Base-by-base conservation (phyloP, 35 echinoderm and acorn worm genomes). In the Heliocidaris erythrogramma region DNA sequence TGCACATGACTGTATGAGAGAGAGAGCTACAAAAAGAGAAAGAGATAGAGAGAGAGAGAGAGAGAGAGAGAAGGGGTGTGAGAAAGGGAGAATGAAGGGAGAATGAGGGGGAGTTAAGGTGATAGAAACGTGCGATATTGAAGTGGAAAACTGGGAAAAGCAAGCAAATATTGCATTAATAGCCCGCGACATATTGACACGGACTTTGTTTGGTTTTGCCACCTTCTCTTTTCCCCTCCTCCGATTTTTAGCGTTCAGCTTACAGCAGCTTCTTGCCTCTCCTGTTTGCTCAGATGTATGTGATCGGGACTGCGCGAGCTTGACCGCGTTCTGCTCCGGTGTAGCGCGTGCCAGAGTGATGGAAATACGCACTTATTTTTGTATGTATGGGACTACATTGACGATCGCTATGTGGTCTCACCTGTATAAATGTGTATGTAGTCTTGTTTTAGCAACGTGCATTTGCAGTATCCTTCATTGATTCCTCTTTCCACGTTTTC, bases 131-230 rank as follows among this genome's bases (percentile, higher is more conserved):
- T 18, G 60, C 60, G 60, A 69, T 69, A 69, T 69, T 69, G 60
- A 69, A 69, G 60, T 24, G 60, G 60, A 69, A 69, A 42, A 69
- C 14, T 88, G 86, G 86, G 47, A 88, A 88, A 88, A 42, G 86
- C 86, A 88, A 88, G 86, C 86, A 88, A 88, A 88, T 88, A 88
- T 88, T 88, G 86, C 86, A 88, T 88, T 88, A 88, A 88, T 88
- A 88, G 86, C 86, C 60, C 86, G 86, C 21, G 31, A 88, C 86
- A 88, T 88, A 88, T 88, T 88, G 86, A 88, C 86, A 88, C 47
- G 86, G 86, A 48, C 47, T 35, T 13, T 88, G 86, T 88, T 88
- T 88, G 86, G 86, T 32, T 48, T 32, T 14, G 86, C 4, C 86
- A 88, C 86, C 86, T 88, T 42, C 47, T 88, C 30, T 88, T 32